A percentile compares a stretch with the other conserved stretches of the same genome.
These are phyloP conservation scores for Epizoanthus illoricatus DNA, from an alignment of 92 coral and sea anemone genomes.

Conservation along the genomic window DNA sequence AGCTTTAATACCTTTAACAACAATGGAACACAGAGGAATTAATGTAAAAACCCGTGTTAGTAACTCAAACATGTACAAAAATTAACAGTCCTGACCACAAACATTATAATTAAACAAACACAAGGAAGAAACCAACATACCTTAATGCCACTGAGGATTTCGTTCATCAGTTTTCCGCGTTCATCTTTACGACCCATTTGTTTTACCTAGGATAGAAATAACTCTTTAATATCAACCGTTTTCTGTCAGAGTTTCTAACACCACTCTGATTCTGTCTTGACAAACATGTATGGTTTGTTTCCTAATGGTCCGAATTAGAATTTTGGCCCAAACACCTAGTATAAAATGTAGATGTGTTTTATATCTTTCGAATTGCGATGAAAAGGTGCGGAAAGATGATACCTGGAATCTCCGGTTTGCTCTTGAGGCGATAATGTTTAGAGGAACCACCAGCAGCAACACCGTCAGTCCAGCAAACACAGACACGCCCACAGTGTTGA, in stretches of 20 bases:
- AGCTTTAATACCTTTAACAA: constrained; percentile 74
- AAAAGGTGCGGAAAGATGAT: background rate
- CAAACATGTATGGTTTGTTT: too few species aligned
- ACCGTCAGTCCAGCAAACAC: constrained; percentile 81
- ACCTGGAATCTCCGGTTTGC: constrained; percentile 72
- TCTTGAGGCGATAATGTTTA: constrained; percentile 69
- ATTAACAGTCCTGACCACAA: too few species aligned
- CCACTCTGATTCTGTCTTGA: too few species aligned
- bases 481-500: constrained; percentile 82
- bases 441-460: constrained; percentile 70
- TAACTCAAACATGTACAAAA: too few species aligned
- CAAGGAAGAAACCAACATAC: constrained; percentile 34
- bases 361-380: background rate
- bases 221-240: background rate
- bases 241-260: too few species aligned
- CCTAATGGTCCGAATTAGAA: too few species aligned
- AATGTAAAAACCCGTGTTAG: background rate
- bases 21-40: background rate
- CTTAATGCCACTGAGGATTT: constrained; percentile 87
- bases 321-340: too few species aligned
- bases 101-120: background rate
- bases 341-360: too few species aligned
- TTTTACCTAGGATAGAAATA: constrained; percentile 53
- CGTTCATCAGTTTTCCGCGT: constrained; percentile 77
- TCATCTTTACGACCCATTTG: constrained; percentile 70